Conservation (phyloP, 2,888 invertebrate genomes). For the Polydrusus cervinus region DNA sequence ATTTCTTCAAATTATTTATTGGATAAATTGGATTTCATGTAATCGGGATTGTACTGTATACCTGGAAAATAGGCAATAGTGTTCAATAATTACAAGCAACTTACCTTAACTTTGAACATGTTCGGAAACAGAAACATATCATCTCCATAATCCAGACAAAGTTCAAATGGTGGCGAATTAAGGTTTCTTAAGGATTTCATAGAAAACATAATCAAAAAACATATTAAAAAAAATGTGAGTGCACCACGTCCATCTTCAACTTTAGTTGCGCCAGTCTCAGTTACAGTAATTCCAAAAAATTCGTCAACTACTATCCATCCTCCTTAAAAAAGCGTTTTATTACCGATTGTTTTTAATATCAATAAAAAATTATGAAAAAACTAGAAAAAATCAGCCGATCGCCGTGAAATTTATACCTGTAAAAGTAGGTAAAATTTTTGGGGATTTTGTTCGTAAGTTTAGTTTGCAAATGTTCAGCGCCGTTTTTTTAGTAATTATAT, state of each 20-base stretch:
- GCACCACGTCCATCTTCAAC: conserved; percentile 36
- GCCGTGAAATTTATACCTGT: too few species aligned
- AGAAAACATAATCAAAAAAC: conserved; percentile 50
- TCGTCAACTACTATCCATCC: conserved; percentile 57
- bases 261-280: conserved; percentile 4
- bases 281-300: conserved; percentile 49
- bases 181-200: conserved; percentile 74
- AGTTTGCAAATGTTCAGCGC: too few species aligned
- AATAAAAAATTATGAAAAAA: too few species aligned
- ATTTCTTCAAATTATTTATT: too few species aligned
- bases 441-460: too few species aligned
- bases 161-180: conserved; percentile 74
- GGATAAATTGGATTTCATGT: too few species aligned
- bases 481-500: too few species aligned
- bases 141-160: conserved; percentile 75
- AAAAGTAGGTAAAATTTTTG: too few species aligned
- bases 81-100: conserved; percentile 49
- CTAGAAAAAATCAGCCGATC: too few species aligned
- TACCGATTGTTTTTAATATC: too few species aligned
- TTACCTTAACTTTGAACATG: conserved; percentile 73
- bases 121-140: conserved; percentile 77
- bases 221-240: conserved; percentile 45
- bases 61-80: neutral
- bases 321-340: conserved; percentile 34
- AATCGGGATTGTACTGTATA: too few species aligned